These are phyloP conservation scores for Urosaurus nigricauda DNA, from an alignment of 2,797 vertebrate genomes.

Conservation along the genomic window DNA sequence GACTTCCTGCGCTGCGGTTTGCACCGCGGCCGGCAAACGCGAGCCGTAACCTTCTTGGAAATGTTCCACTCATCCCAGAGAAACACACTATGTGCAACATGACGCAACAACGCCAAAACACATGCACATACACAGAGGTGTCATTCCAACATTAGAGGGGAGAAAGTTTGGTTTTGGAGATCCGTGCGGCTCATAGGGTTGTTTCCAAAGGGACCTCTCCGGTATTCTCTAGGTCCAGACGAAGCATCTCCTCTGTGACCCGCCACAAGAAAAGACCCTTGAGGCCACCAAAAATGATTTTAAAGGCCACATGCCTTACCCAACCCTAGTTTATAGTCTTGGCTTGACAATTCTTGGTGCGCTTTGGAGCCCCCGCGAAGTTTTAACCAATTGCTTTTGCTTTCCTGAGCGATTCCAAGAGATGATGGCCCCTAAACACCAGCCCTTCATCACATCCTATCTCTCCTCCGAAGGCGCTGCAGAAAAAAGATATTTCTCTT, in stretches of 20 bases:
- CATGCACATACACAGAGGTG: accelerated
- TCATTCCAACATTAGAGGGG: not conserved
- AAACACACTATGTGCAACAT: no score
- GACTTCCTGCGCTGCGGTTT: not conserved
- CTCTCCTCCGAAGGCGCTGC: not conserved
- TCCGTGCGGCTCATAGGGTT: no score
- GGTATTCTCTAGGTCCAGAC: no score
- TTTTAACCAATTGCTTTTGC: not conserved
- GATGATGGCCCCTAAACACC: not conserved
- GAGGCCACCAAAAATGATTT: not conserved
- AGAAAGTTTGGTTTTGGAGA: no score
- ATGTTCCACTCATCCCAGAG: no score
- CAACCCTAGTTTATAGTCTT: not conserved
- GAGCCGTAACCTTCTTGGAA: no score
- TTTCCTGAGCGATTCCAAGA: not conserved
- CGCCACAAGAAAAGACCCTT: no score
- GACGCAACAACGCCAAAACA: not conserved
- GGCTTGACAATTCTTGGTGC: no score
- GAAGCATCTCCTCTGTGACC: no score
- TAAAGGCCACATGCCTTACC: no score
- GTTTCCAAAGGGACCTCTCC: no score
- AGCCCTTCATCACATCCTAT: not conserved
- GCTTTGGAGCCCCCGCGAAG: no score
- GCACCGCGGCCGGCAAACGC: not conserved
- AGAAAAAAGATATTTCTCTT: not conserved